A percentile compares a stretch with the other conserved stretches of the same genome.
phyloP scores from a whole-genome alignment of 2,797 vertebrate genomes.

The Pteropus rufus region DNA sequence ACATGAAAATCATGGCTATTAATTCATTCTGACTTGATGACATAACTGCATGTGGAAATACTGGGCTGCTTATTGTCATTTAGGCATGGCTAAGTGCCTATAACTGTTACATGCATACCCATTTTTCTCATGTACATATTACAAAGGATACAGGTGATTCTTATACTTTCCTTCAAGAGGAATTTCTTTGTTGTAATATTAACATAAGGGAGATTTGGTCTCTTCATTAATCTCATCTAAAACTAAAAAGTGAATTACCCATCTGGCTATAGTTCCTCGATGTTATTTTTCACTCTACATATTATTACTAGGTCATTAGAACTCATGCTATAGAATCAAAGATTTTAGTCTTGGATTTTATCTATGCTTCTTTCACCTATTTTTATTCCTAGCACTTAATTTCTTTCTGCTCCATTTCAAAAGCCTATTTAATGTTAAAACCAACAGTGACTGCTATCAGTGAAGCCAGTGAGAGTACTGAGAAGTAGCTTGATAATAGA shows the following conservation, averaged over 20 bases:
- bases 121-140: neutral
- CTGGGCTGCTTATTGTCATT: neutral
- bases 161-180: neutral
- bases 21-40: neutral
- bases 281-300: neutral
- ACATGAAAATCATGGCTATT: neutral
- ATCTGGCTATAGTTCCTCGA: neutral
- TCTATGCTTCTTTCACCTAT: neutral
- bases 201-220: neutral
- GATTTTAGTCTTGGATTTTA: neutral
- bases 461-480: neutral
- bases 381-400: neutral
- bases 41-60: neutral
- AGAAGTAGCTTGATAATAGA: neutral
- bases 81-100: neutral
- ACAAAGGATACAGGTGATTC: neutral
- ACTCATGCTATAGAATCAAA: neutral
- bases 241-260: neutral
- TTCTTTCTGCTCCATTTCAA: conserved; percentile 3
- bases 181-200: neutral
- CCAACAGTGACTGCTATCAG: neutral
- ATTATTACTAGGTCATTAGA: neutral
- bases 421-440: neutral
- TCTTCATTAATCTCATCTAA: neutral
- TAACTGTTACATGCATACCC: neutral